Base-by-base conservation (phyloP, 1,140 invertebrate species). In the Drosophila micromelanica region DNA sequence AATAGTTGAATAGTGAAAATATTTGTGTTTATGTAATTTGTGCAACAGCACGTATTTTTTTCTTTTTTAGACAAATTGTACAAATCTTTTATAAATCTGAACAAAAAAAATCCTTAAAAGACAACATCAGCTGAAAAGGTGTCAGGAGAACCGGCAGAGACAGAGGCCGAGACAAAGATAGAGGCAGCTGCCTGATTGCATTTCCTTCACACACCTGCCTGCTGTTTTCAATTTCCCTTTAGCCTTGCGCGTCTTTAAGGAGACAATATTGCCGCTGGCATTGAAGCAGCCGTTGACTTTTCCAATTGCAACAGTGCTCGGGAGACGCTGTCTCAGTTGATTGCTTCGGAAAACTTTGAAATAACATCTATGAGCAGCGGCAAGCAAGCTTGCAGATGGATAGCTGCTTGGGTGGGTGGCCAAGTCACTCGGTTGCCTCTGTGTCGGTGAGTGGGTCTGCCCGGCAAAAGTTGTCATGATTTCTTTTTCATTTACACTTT, bases 211-310 rank as follows among this genome's bases (percentile, higher is more conserved):
- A 42, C 62, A 79, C 80, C 71, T 82, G 61, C 20, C 71, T 56
- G 76, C 76, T 65, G 55, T 73, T 84, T 79, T 69, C 80, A 84
- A 82, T 82, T 79, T 79, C 76, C 60, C 57, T 63, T 38, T 30
- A 45, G 27, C 20, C 55, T 30, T 8, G 13, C 45, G 45, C 32
- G 13, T 52, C 46, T 60, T 72, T 20, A 51, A 63, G 49, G 42
- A 65, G 70, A 81, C 80, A 84, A 75, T 80, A 76, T 76, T 76
- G 80, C 80, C 62, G 20, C 56, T 78, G 76, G 74, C 79, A 75
- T 74, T 70, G 78, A 68, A 55, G 51, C 76, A 77, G 79, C 69
- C 78, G 75, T 74, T 81, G 79, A 84, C 79, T 82, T 82, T 81
- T 84, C 80, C 71, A 84, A 82, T 79, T 82, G 79, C 80, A 75